A percentile compares a stretch with the other conserved stretches of the same genome.
Evolutionary conservation across 2,797 vertebrate species (phyloP).

Genomic region (Hapalemur alaotrensis): DNA sequence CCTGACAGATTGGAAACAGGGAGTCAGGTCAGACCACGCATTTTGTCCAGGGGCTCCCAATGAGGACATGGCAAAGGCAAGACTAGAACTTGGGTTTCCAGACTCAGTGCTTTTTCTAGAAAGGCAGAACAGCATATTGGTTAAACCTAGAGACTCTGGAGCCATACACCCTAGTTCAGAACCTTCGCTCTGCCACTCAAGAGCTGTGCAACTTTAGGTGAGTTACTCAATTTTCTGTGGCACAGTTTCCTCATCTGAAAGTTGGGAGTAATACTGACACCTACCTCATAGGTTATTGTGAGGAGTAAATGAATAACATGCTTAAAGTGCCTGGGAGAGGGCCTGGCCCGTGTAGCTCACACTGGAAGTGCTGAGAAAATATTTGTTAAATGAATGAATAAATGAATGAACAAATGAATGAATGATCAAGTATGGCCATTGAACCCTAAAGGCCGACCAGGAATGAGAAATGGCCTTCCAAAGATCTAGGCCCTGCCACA

Average conservation of each 20-base stretch:
- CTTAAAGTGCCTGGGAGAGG: neutral
- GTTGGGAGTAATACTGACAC: neutral
- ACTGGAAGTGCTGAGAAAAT: neutral
- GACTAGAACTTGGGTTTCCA: neutral
- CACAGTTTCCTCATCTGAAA: neutral
- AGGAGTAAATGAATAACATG: neutral
- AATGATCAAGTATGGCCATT: neutral
- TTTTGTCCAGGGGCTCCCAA: neutral
- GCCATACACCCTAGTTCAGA: neutral
- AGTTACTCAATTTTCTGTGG: neutral
- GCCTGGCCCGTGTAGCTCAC: neutral
- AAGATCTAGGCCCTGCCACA: neutral
- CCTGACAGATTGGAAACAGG: neutral
- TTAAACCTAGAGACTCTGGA: neutral
- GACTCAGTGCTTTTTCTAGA: neutral
- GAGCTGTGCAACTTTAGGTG: neutral
- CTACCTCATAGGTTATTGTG: neutral
- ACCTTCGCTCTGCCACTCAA: neutral
- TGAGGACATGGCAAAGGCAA: neutral
- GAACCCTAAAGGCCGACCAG: neutral
- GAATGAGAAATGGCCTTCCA: neutral
- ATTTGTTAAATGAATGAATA: neutral
- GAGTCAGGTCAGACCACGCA: neutral
- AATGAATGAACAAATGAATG: neutral
- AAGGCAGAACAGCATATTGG: neutral